Evolutionary conservation across 2,888 invertebrate species (phyloP), one percentile per base, ranked within the genome.

Genomic region (Nomada fabriciana): DNA sequence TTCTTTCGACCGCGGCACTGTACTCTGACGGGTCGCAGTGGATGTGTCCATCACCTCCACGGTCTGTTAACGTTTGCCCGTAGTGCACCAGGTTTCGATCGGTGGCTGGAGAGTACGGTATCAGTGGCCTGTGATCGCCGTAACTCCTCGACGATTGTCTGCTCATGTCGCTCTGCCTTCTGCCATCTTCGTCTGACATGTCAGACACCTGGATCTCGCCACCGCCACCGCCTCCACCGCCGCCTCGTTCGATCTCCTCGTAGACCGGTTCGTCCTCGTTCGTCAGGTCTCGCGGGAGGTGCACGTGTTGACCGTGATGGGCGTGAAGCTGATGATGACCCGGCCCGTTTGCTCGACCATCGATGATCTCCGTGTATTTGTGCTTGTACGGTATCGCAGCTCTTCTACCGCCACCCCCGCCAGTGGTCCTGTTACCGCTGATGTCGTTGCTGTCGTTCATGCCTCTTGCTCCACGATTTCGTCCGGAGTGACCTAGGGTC

Each of bases 61-160:
- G 89, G 25, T 88, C 89, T 50, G 80, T 76, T 74, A 88, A 61
- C 23, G 83, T 73, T 70, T 88, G 89, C 29, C 88, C 88, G 73
- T 88, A 90, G 68, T 86, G 91, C 59, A 88, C 85, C 82, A 94
- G 93, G 80, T 93, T 94, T 20, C 96, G 94, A 76, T 96, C 96
- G 52, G 95, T 92, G 20, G 95, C 96, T 15, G 97, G 97, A 89
- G 96, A 96, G 93, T 97, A 97, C 0, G 97, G 97, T 85, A 97
- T 97, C 88, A 97, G 94, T n/a, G 97, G 97, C 57, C 97, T 95
- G 90, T 97, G 97, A 91, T 97, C 97, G 18, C 97, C 97, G 94
- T 97, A 97, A 89, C 97, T 97, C 88, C 97, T 96, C 52, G 97
- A 97, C 11, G 95, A 96, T 90, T 96, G 96, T 70, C 96, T 94